Evolutionary conservation across 1,140 invertebrate species (phyloP).

Genomic region (Pseudomyrmex gracilis): DNA sequence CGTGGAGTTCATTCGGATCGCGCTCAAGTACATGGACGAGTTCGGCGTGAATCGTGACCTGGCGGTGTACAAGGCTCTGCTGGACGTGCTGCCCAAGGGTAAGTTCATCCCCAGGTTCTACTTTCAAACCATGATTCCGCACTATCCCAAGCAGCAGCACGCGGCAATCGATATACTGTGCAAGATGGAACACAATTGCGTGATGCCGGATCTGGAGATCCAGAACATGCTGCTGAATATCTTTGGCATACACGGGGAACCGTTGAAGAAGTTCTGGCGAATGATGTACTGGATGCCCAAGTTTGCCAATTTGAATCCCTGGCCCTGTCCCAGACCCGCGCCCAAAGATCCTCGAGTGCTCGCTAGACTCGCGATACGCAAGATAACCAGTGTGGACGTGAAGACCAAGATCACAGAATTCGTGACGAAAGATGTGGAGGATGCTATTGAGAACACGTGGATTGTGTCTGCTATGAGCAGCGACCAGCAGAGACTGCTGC

Average conservation of each 20-base stretch:
- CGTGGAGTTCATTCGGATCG: constrained; percentile 97
- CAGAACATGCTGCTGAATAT: constrained; percentile 92
- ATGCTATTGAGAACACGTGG: constrained; percentile 96
- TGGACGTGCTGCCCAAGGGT: constrained; percentile 97
- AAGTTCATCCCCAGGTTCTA: constrained; percentile 93
- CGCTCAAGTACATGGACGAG: constrained; percentile 94
- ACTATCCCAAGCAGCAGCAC: constrained; percentile 97
- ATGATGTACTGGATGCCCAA: constrained; percentile 99
- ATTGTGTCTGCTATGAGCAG: constrained; percentile 95
- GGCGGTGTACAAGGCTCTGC: constrained; percentile 95
- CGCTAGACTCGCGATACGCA: constrained; percentile 93
- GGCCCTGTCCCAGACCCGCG: constrained; percentile 91
- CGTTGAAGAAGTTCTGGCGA: constrained; percentile 93
- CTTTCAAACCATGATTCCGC: constrained; percentile 94
- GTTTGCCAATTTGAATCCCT: constrained; percentile 96
- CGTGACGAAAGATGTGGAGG: constrained; percentile 89
- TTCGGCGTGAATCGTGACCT: constrained; percentile 96
- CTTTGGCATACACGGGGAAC: constrained; percentile 93
- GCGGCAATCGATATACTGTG: constrained; percentile 94
- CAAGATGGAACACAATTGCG: constrained; percentile 96
- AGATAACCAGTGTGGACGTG: constrained; percentile 95
- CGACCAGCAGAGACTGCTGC: constrained; percentile 91
- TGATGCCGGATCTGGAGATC: constrained; percentile 96
- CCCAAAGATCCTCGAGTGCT: constrained; percentile 92
- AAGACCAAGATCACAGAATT: constrained; percentile 89